Conservation (phyloP, 2,888 invertebrate genomes). For the Trissolcus brochymenae region DNA sequence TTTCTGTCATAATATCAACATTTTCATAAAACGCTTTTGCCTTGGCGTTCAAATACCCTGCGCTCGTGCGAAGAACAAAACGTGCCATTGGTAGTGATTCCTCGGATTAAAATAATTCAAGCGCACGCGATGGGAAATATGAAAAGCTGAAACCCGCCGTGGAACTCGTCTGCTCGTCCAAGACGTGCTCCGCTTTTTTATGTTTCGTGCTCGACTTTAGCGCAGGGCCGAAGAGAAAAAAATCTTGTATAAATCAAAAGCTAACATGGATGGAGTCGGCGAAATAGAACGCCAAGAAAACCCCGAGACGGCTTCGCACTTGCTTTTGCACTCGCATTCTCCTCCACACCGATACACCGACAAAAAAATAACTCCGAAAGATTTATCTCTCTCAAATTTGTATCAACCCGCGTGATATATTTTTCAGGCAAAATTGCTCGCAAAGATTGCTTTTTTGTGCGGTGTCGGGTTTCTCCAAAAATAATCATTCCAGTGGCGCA, state of each 20-base stretch:
- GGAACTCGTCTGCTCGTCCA: constrained; percentile 30
- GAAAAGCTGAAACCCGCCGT: constrained; percentile 39
- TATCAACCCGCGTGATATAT: background rate
- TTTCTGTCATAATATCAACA: constrained; percentile 2
- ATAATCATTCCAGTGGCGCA: constrained; percentile 6
- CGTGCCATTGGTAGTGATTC: constrained; percentile 51
- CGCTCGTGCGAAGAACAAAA: constrained; percentile 25
- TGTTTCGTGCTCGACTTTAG: constrained; percentile 61
- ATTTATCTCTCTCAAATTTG: background rate
- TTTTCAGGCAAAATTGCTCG: background rate
- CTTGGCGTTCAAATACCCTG: constrained; percentile 20
- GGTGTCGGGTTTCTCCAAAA: background rate
- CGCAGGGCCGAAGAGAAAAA: constrained; percentile 32
- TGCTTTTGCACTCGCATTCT: constrained; percentile 28
- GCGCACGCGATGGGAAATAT: constrained; percentile 46
- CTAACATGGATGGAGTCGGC: constrained; percentile 37
- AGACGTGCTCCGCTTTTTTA: constrained; percentile 59
- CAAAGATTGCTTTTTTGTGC: too few relatives aligned
- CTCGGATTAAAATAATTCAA: constrained; percentile 52
- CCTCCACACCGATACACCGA: constrained; percentile 31
- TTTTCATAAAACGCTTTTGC: constrained; percentile 15
- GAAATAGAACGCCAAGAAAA: constrained; percentile 30
- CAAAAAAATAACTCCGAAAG: constrained; percentile 4
- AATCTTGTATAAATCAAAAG: constrained; percentile 58
- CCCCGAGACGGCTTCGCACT: constrained; percentile 46